Evolutionary conservation across 2,113 vertebrate genomes (phyloP).

Genomic region (Balaeniceps rex): DNA sequence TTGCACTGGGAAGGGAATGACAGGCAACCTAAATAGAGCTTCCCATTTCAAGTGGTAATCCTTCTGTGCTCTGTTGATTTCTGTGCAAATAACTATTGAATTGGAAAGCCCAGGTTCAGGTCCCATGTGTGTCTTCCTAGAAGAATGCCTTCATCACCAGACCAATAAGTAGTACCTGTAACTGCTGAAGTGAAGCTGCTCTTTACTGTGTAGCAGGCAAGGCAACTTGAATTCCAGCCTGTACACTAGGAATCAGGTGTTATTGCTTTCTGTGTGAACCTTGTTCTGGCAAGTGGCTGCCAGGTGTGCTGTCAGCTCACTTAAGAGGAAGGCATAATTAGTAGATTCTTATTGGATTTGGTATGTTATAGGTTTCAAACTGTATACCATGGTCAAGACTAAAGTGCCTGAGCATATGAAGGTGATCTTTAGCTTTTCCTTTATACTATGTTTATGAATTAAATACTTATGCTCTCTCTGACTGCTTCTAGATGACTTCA

Average conservation of each 20-base stretch:
- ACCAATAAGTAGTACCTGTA: background rate
- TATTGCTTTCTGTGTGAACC: background rate
- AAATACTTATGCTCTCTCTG: background rate
- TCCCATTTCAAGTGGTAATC: background rate
- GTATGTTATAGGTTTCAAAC: background rate
- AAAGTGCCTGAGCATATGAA: background rate
- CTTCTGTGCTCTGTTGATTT: background rate
- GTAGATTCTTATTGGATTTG: background rate
- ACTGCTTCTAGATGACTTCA: background rate
- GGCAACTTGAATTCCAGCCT: background rate
- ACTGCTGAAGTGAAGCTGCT: background rate
- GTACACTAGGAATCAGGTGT: background rate
- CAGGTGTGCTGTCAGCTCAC: background rate
- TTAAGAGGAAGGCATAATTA: background rate
- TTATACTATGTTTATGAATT: accelerated
- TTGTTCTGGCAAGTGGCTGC: background rate
- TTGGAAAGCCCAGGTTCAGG: background rate
- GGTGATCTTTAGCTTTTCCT: background rate
- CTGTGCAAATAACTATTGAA: background rate
- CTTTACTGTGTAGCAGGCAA: background rate
- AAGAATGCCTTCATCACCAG: background rate
- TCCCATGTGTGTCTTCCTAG: background rate
- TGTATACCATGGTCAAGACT: accelerated
- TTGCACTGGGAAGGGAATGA: background rate
- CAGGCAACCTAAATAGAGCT: background rate